Evolutionary conservation across 1,140 invertebrate species (phyloP).

Genomic region (Theocolax elegans): DNA sequence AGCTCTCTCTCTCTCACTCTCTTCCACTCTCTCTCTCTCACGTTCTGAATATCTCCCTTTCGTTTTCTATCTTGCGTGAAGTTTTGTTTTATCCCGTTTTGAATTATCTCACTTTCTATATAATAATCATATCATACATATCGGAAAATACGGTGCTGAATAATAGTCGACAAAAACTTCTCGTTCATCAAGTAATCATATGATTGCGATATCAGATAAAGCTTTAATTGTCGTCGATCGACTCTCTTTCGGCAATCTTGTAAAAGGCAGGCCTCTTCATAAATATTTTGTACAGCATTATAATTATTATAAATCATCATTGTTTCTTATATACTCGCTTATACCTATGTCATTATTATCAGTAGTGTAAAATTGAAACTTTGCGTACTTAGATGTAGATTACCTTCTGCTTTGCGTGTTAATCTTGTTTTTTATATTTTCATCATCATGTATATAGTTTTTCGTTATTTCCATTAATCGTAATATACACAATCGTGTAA

Average conservation of each 20-base stretch:
- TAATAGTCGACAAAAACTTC: slow-evolving; percentile 19
- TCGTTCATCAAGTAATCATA: slow-evolving; percentile 38
- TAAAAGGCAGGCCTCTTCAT: slow-evolving; percentile 64
- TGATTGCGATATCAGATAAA: slow-evolving; percentile 36
- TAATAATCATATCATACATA: slow-evolving; percentile 23
- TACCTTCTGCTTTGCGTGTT: slow-evolving; percentile 56
- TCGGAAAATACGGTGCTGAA: slow-evolving; percentile 22
- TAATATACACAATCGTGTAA: slow-evolving; percentile 64
- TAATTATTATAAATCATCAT: slow-evolving; percentile 67
- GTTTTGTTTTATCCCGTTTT: slow-evolving; percentile 35
- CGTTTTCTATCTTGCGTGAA: slow-evolving; percentile 3
- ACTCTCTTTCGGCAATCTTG: slow-evolving; percentile 53
- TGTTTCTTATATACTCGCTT: slow-evolving; percentile 65
- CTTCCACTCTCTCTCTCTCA: too few species aligned
- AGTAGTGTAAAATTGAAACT: slow-evolving; percentile 69
- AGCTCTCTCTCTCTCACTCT: too few species aligned
- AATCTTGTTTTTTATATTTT: slow-evolving; percentile 56
- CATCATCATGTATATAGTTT: slow-evolving; percentile 48
- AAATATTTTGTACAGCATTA: slow-evolving; percentile 69
- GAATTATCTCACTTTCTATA: slow-evolving; percentile 12
- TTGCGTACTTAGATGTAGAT: slow-evolving; percentile 67
- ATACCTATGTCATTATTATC: slow-evolving; percentile 67
- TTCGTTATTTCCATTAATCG: slow-evolving; percentile 51
- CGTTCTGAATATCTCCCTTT: too few species aligned
- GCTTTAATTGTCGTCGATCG: slow-evolving; percentile 48